These are phyloP conservation scores for Crypturellus undulatus DNA, from an alignment of 2,113 vertebrate genomes.

Conservation along the genomic window DNA sequence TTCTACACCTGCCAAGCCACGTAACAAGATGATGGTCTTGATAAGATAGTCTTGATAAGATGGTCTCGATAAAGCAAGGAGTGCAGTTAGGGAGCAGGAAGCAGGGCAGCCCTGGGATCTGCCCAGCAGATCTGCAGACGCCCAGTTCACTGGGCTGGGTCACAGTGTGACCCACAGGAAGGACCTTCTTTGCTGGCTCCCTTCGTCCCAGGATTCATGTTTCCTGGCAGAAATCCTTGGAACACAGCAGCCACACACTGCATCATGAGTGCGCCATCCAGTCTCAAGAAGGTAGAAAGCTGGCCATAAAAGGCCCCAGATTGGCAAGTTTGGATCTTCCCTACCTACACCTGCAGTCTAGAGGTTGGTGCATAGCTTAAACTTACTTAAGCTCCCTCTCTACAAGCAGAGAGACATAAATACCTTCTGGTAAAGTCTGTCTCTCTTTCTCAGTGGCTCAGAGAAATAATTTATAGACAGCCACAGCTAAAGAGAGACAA, in stretches of 20 bases:
- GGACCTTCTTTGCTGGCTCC: not conserved
- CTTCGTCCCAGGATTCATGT: not conserved
- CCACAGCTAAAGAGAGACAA: not conserved
- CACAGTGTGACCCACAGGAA: accelerated
- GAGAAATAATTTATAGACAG: not conserved
- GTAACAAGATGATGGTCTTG: not conserved
- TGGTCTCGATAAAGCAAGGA: not conserved
- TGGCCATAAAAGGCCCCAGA: not conserved
- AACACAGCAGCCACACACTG: not conserved
- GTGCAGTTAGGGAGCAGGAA: not conserved
- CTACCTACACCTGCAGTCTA: not conserved
- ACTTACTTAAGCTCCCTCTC: not conserved
- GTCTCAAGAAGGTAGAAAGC: not conserved
- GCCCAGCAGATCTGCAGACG: not conserved
- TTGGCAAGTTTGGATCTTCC: not conserved
- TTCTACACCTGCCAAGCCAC: not conserved
- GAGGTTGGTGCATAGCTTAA: not conserved
- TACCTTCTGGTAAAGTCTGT: not conserved
- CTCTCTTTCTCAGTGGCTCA: not conserved
- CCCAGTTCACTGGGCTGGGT: not conserved
- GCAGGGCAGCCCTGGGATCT: not conserved
- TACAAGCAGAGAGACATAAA: not conserved
- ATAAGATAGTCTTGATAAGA: too few species aligned
- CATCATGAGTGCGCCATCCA: not conserved
- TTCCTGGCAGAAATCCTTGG: not conserved